These are phyloP conservation scores for Cabera pusaria DNA, from an alignment of 2,888 invertebrate species.

Conservation along the genomic window DNA sequence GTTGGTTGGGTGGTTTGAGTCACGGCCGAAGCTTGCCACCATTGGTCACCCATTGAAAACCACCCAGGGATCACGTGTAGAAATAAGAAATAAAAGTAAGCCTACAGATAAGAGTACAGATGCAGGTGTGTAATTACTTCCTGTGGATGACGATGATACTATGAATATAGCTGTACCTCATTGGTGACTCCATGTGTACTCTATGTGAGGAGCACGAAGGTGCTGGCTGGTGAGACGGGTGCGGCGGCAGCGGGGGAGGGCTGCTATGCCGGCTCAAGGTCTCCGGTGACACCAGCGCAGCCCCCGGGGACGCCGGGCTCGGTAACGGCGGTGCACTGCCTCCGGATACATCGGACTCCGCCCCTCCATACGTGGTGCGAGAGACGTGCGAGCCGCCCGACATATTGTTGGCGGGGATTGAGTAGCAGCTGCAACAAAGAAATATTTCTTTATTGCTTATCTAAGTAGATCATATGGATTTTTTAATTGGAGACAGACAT, in stretches of 20 bases:
- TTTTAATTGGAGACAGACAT: too few relatives aligned
- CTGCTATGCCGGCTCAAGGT: slow-evolving; percentile 87
- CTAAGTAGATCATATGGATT: too few relatives aligned
- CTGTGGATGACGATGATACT: too few relatives aligned
- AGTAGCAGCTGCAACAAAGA: slow-evolving; percentile 80
- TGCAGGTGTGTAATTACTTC: too few relatives aligned
- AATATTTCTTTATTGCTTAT: too few relatives aligned
- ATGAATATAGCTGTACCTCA: slow-evolving; percentile 59
- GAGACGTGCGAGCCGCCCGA: slow-evolving; percentile 85
- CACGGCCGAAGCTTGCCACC: too few relatives aligned
- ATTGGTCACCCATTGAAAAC: too few relatives aligned
- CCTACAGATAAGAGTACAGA: too few relatives aligned
- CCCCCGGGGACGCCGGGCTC: slow-evolving; percentile 89
- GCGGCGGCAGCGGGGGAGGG: slow-evolving; percentile 76
- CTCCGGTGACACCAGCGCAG: slow-evolving; percentile 89
- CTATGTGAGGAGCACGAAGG: slow-evolving; percentile 80
- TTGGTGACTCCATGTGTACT: slow-evolving; percentile 80
- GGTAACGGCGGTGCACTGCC: slow-evolving; percentile 86
- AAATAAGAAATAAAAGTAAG: too few relatives aligned
- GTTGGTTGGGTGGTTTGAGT: too few relatives aligned
- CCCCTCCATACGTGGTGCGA: slow-evolving; percentile 73
- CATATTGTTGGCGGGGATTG: slow-evolving; percentile 85
- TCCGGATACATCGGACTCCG: slow-evolving; percentile 71
- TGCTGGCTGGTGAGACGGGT: slow-evolving; percentile 81
- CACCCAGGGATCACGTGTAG: too few relatives aligned